Evolutionary conservation across 2,888 invertebrate genomes (phyloP).

Genomic region (Polyommatus iphigenia): DNA sequence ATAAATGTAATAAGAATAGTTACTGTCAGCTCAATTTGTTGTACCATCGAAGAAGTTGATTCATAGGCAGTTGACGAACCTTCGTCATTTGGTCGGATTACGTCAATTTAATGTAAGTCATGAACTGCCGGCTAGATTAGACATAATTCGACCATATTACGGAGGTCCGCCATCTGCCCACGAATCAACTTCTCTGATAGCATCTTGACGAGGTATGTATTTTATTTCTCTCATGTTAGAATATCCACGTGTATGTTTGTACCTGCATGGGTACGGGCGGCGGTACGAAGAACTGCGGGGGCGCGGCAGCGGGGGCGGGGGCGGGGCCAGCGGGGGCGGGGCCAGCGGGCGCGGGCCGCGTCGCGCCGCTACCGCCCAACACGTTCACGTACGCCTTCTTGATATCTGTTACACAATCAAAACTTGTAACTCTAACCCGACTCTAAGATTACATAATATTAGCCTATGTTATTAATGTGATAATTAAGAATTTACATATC

Average conservation of each 20-base stretch:
- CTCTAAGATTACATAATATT: not conserved
- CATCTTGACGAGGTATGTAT: no score
- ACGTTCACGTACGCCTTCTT: constrained; percentile 95
- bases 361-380: constrained; percentile 48
- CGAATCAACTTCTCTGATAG: no score
- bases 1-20: constrained; percentile 35
- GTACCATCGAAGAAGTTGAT: no score
- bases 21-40: not conserved
- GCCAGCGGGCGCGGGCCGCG: constrained; percentile 63
- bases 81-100: no score
- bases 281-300: constrained; percentile 52
- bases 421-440: not conserved
- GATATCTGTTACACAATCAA: constrained; percentile 78
- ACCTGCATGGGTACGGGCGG: constrained; percentile 41
- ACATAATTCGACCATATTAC: no score
- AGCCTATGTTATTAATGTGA: not conserved
- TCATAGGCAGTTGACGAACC: no score
- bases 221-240: no score
- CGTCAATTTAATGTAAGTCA: no score
- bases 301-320: constrained; percentile 55
- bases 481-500: not conserved
- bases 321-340: constrained; percentile 73
- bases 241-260: not conserved
- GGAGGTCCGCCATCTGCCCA: no score
- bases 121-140: no score